These are phyloP conservation scores for Myzus persicae DNA, from an alignment of 1,140 invertebrate genomes.

Conservation along the genomic window DNA sequence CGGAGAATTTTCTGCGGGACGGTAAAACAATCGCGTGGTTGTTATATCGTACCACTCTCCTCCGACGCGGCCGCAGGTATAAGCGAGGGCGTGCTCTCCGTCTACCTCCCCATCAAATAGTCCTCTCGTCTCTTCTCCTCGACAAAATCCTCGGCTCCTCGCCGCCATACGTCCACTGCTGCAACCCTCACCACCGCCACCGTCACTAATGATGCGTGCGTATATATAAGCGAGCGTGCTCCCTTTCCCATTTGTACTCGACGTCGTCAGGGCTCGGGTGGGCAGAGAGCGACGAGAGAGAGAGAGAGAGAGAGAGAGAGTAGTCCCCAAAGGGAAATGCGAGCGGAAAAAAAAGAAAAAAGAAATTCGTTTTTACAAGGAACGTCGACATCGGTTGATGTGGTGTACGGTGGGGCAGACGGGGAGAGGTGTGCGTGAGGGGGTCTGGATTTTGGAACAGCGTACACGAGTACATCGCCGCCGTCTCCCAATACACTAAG, in stretches of 20 bases:
- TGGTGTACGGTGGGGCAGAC: background rate
- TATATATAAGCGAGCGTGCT: background rate
- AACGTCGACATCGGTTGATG: constrained; percentile 38
- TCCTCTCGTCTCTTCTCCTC: background rate
- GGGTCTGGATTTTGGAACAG: constrained; percentile 26
- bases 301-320: background rate
- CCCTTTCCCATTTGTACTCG: constrained; percentile 17
- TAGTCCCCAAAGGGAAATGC: constrained; percentile 35
- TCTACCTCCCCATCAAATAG: background rate
- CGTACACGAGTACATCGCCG: constrained; percentile 30
- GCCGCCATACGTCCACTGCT: background rate
- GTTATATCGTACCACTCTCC: background rate
- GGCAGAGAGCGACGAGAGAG: background rate
- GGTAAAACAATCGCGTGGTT: constrained; percentile 2
- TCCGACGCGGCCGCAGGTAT: background rate
- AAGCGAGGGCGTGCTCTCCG: background rate
- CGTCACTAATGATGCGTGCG: constrained; percentile 34
- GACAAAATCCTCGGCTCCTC: background rate
- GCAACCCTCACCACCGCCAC: background rate
- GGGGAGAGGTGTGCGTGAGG: background rate
- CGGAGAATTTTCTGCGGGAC: background rate
- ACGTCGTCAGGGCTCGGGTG: background rate
- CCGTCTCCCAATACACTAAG: constrained; percentile 56
- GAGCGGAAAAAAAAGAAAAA: background rate
- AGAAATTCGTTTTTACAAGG: constrained; percentile 39